Evolutionary conservation across 2,797 vertebrate species (phyloP), one percentile per base, ranked within the genome.

Genomic region (Streptopelia turtur): DNA sequence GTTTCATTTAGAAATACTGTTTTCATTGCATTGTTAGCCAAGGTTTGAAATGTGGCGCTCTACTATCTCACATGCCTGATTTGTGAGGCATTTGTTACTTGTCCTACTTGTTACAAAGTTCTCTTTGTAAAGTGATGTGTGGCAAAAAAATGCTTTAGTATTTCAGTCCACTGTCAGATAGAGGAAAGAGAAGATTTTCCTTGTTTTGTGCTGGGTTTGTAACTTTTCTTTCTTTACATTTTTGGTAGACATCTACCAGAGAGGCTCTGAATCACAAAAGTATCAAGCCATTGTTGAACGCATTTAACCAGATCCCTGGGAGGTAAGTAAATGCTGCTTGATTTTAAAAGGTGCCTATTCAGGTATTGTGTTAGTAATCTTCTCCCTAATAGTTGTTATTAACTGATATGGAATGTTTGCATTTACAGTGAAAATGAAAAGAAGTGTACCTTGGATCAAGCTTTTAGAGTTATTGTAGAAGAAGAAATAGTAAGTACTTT

Each of bases 401-500:
- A 82, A 74, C 61, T 52, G 33, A 69, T 80, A 33, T 84, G 92
- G 28, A 79, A 35, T 64, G 69, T 87, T 97, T 97, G 79, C 66
- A 41, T 97, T 97, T 97, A 74, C 98, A 99, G 99, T 98, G 99
- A 99, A 97, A 98, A 99, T 59, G 99, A 99, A 88, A 99, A 99
- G 97, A 99, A 99, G 84, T 98, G 98, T 72, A 99, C 99, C 5
- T 98, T 99, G 56, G 99, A 99, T 96, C 99, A 99, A 96, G 98
- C 99, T 70, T 98, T 99, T 90, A 98, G 99, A 96, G 98, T 98
- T 61, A 98, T 99, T 82, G 98, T 99, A 69, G 99, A 99, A 95
- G 99, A 99, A 95, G 99, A 99, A 98, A 99, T 99, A 93, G 99
- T 99, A 96, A 99, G 98, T 98, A 93, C 45, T 92, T 81, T 30